Conservation (phyloP, 2,888 invertebrate genomes). For the Drosophila robusta region DNA sequence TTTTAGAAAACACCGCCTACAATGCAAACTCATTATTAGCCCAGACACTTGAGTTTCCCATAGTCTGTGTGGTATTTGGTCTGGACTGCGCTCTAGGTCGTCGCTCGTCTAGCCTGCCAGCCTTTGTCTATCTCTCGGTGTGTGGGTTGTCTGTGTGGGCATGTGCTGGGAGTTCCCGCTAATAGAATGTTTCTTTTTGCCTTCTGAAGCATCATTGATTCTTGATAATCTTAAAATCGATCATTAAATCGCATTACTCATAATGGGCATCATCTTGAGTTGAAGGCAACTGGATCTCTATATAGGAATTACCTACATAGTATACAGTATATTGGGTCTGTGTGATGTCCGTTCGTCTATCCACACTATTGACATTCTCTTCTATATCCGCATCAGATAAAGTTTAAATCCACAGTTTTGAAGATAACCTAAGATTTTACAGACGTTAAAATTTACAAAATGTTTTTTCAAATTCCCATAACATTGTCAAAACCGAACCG, state of each 20-base stretch:
- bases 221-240: constrained; percentile 8
- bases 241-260: constrained; percentile 3
- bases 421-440: too few species aligned
- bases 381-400: too few species aligned
- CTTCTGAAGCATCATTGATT: constrained; percentile 17
- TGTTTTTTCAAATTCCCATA: too few species aligned
- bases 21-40: constrained; percentile 70
- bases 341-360: too few species aligned
- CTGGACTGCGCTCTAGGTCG: constrained; percentile 18
- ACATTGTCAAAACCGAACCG: too few species aligned
- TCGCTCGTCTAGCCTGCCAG: constrained; percentile 7
- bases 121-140: constrained; percentile 4
- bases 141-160: constrained; percentile 11
- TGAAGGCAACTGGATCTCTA: too few species aligned
- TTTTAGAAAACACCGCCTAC: constrained; percentile 60
- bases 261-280: background rate
- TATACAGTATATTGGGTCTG: too few species aligned
- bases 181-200: constrained; percentile 9
- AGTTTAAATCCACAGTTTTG: too few species aligned
- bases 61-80: constrained; percentile 39
- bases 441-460: too few species aligned
- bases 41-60: constrained; percentile 66
- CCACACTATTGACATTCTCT: too few species aligned
- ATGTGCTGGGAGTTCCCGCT: constrained; percentile 44
- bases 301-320: too few species aligned